Conservation (phyloP, 2,113 vertebrate species). For the Arvicanthis niloticus region DNA sequence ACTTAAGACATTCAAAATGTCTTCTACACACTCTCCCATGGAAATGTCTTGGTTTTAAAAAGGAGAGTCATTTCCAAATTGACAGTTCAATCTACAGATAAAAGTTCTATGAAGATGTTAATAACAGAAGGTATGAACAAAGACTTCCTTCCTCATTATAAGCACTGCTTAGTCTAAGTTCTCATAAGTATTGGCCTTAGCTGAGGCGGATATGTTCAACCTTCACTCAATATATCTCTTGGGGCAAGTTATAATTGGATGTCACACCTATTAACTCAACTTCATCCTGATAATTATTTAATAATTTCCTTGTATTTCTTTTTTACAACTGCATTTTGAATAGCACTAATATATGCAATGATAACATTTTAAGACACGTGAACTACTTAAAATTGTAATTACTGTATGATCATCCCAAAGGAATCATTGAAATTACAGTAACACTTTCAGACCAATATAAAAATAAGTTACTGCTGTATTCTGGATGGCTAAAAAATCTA, state of each 20-base stretch:
- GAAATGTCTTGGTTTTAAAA: slow-evolving; percentile 34
- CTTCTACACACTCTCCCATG: background rate
- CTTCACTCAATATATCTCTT: slow-evolving; percentile 87
- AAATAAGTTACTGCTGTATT: slow-evolving; percentile 55
- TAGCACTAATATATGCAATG: slow-evolving; percentile 84
- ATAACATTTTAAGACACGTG: slow-evolving; percentile 84
- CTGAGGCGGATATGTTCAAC: slow-evolving; percentile 81
- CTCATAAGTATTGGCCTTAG: slow-evolving; percentile 78
- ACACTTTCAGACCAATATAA: slow-evolving; percentile 51
- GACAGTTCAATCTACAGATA: slow-evolving; percentile 22
- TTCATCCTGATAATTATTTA: slow-evolving; percentile 90
- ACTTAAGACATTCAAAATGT: background rate
- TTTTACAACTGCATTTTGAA: slow-evolving; percentile 83
- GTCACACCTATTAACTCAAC: slow-evolving; percentile 90
- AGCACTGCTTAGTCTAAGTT: slow-evolving; percentile 59
- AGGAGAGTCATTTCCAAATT: background rate
- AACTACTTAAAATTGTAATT: slow-evolving; percentile 81
- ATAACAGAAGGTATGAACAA: slow-evolving; percentile 33
- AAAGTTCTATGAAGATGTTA: slow-evolving; percentile 32
- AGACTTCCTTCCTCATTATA: slow-evolving; percentile 45
- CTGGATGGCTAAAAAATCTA: background rate
- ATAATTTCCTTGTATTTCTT: slow-evolving; percentile 77
- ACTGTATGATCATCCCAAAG: slow-evolving; percentile 54
- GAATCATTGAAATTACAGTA: slow-evolving; percentile 54
- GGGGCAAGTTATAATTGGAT: slow-evolving; percentile 91